phyloP scores from a whole-genome alignment of 1,140 invertebrate genomes.

The Lerema accius region DNA sequence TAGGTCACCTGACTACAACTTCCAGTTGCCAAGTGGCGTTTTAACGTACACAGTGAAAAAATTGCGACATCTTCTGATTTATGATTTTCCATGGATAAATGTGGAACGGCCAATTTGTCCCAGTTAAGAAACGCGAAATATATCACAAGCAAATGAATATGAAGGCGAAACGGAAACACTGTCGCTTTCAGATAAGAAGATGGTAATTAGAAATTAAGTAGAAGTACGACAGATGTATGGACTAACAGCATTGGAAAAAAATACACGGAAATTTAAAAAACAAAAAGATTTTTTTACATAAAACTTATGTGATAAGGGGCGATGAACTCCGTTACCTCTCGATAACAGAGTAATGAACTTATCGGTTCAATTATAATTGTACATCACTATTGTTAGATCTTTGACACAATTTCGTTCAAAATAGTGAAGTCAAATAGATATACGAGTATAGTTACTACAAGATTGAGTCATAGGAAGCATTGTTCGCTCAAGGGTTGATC shows the following conservation, averaged over 20 bases:
- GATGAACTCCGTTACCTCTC: conserved; percentile 9
- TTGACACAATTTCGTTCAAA: not conserved
- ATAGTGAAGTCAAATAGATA: not conserved
- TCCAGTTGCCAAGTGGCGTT: conserved; percentile 50
- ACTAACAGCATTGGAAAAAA: too few relatives aligned
- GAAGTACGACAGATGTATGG: too few relatives aligned
- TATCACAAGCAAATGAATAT: not conserved
- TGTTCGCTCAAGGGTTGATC: conserved; percentile 15
- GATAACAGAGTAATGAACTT: not conserved
- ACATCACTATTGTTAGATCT: not conserved
- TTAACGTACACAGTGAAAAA: conserved; percentile 40
- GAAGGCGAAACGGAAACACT: not conserved
- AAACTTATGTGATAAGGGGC: conserved; percentile 11
- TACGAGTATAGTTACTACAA: not conserved
- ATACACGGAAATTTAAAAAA: too few relatives aligned
- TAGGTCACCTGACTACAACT: conserved; percentile 48
- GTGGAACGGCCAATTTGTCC: conserved; percentile 32
- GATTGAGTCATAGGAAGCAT: conserved; percentile 14
- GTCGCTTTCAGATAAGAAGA: not conserved
- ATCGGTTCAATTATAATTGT: not conserved
- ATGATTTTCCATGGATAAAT: conserved; percentile 40
- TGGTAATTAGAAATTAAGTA: not conserved
- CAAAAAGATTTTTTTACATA: conserved; percentile 5
- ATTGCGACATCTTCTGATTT: conserved; percentile 45
- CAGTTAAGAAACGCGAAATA: conserved; percentile 15